Evolutionary conservation across 1,140 invertebrate genomes (phyloP).

Genomic region (Drosophila ficusphila): DNA sequence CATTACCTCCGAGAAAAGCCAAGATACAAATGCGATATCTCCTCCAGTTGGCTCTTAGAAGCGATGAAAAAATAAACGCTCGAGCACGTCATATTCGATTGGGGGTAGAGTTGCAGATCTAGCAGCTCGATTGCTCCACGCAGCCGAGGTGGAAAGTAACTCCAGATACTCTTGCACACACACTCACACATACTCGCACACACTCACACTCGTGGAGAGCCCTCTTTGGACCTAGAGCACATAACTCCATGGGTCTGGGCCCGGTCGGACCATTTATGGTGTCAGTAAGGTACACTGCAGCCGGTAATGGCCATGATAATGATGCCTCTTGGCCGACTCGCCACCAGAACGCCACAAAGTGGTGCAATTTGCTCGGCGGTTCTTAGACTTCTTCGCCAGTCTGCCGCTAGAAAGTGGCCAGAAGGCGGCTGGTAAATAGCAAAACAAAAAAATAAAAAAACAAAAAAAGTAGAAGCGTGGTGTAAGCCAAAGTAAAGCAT

Average conservation of each 20-base stretch:
- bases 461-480: no score
- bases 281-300: slow-evolving; percentile 80
- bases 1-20: slow-evolving; percentile 13
- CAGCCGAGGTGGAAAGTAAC: slow-evolving; percentile 41
- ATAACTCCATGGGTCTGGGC: neutral
- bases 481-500: slow-evolving; percentile 60
- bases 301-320: slow-evolving; percentile 72
- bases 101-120: slow-evolving; percentile 40
- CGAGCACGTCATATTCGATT: slow-evolving; percentile 43
- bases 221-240: slow-evolving; percentile 13
- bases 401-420: slow-evolving; percentile 74
- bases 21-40: slow-evolving; percentile 9
- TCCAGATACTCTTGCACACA: neutral
- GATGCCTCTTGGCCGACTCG: slow-evolving; percentile 56
- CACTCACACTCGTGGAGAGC: neutral
- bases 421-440: slow-evolving; percentile 52
- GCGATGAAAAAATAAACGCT: slow-evolving; percentile 16
- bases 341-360: slow-evolving; percentile 70
- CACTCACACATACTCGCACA: no score
- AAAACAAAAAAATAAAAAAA: slow-evolving; percentile 34
- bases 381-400: slow-evolving; percentile 44
- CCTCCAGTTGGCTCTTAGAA: slow-evolving; percentile 13
- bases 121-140: slow-evolving; percentile 12
- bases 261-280: slow-evolving; percentile 65
- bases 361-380: slow-evolving; percentile 65